phyloP scores from a whole-genome alignment of 2,888 invertebrate species.

The Leptogaster cylindrica region DNA sequence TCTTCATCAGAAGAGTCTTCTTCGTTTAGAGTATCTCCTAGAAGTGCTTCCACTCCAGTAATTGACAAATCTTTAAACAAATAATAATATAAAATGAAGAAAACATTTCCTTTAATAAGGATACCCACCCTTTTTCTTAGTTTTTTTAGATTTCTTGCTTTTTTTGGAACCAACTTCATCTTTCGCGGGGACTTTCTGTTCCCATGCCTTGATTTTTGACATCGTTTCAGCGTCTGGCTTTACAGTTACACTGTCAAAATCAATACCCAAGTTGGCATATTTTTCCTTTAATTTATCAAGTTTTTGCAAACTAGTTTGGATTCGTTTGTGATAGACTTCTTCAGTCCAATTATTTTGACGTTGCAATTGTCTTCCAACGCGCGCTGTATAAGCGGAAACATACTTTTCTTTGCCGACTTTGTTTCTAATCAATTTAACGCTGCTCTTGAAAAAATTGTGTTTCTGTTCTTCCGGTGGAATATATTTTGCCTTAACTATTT shows the following conservation, averaged over 20 bases:
- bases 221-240: not conserved
- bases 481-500: constrained; percentile 78
- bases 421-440: constrained; percentile 63
- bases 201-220: too few relatives aligned
- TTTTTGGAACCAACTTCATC: constrained; percentile 44
- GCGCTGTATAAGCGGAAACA: constrained; percentile 54
- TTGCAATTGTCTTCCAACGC: constrained; percentile 48
- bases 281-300: constrained; percentile 48
- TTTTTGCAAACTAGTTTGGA: constrained; percentile 51
- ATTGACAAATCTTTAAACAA: too few relatives aligned
- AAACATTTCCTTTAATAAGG: too few relatives aligned
- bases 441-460: constrained; percentile 65
- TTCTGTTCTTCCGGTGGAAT: constrained; percentile 73
- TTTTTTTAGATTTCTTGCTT: constrained; percentile 18
- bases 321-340: constrained; percentile 54
- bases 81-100: too few relatives aligned
- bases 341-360: constrained; percentile 56
- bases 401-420: constrained; percentile 50
- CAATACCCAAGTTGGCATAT: constrained; percentile 50
- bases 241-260: constrained; percentile 50
- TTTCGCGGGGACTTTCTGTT: constrained; percentile 22
- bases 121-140: constrained; percentile 31
- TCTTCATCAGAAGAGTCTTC: constrained; percentile 42
- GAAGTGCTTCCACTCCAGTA: not conserved
- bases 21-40: constrained; percentile 24